Conservation (phyloP, 2,888 invertebrate genomes). For the Gandaritis pyraliata region DNA sequence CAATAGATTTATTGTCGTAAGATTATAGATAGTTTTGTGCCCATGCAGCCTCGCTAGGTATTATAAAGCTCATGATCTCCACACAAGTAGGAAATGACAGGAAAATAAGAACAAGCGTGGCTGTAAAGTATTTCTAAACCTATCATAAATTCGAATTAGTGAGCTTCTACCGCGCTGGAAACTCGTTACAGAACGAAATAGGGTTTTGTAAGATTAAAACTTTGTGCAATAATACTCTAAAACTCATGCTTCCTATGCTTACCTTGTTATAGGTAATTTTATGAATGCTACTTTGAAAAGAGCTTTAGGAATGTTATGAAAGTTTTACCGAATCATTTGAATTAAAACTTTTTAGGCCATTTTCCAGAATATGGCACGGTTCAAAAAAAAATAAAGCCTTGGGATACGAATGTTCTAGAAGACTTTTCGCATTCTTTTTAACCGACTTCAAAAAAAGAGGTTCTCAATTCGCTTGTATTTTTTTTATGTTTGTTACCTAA, state of each 20-base stretch:
- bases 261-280: not conserved
- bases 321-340: too few species aligned
- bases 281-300: not conserved
- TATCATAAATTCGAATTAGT: constrained; percentile 58
- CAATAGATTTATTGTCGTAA: too few species aligned
- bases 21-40: too few species aligned
- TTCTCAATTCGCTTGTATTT: too few species aligned
- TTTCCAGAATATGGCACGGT: not conserved
- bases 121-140: constrained; percentile 24
- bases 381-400: too few species aligned
- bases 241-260: constrained; percentile 9
- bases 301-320: not conserved
- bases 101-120: constrained; percentile 5
- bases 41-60: too few species aligned
- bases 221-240: constrained; percentile 36
- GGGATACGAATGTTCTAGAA: too few species aligned
- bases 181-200: constrained; percentile 53
- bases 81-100: not conserved
- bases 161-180: constrained; percentile 46
- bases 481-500: too few species aligned
- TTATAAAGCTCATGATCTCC: too few species aligned
- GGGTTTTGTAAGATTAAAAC: constrained; percentile 52
- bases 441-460: not conserved
- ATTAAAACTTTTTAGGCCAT: not conserved
- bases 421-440: not conserved